Percentiles rank a stretch among this genome's conserved stretches.
Evolutionary conservation across 2,888 invertebrate species (phyloP).

Genomic region (Brachycybe producta): DNA sequence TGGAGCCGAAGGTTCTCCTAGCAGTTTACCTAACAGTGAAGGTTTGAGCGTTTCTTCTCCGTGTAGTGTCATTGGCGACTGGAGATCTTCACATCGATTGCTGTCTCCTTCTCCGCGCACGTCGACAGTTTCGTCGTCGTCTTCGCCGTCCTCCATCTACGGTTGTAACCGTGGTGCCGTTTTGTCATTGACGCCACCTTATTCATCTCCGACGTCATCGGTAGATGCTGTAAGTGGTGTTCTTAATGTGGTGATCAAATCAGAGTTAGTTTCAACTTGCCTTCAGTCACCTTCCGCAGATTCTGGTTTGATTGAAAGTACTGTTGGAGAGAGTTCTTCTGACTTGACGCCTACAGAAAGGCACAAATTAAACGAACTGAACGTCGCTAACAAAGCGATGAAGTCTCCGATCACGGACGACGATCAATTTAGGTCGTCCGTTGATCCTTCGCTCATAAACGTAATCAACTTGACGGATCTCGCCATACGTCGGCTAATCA

Average conservation of each 20-base stretch:
- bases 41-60: constrained; percentile 5
- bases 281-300: no score
- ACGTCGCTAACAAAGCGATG: constrained; percentile 72
- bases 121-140: neutral
- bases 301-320: no score
- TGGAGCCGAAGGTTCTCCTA: neutral
- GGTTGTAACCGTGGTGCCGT: no score
- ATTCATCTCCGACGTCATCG: no score
- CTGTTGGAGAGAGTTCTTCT: no score
- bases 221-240: no score
- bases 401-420: constrained; percentile 74
- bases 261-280: no score
- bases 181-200: no score
- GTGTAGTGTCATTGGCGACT: constrained; percentile 4
- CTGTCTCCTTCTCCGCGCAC: neutral
- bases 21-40: constrained; percentile 8
- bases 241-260: no score
- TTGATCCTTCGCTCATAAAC: constrained; percentile 49
- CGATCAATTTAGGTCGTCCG: constrained; percentile 29
- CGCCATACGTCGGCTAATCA: constrained; percentile 63
- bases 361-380: constrained; percentile 68
- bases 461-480: constrained; percentile 83
- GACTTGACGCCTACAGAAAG: constrained; percentile 73
- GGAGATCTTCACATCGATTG: neutral
- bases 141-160: no score